Percentiles rank a stretch among this genome's conserved stretches.
Evolutionary conservation across 2,888 invertebrate species (phyloP).

Genomic region (Aleiodes alternator): DNA sequence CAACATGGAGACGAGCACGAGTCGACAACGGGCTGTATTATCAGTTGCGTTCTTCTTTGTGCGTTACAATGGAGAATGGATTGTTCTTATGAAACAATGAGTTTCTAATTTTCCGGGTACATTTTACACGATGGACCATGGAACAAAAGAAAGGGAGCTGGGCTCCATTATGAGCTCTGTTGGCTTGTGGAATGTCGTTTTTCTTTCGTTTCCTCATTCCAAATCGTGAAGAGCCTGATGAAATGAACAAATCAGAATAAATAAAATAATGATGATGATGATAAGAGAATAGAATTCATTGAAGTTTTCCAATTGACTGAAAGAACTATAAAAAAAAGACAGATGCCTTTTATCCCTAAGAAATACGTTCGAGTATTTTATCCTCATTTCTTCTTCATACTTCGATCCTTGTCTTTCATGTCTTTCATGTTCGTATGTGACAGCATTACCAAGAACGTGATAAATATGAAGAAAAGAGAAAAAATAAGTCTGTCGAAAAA

Average conservation of each 20-base stretch:
- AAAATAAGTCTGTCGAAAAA: conserved; percentile 22
- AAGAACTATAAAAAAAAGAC: background rate
- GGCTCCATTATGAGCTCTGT: conserved; percentile 19
- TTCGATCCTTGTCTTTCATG: conserved; percentile 4
- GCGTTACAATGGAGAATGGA: conserved; percentile 40
- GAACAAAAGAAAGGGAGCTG: conserved; percentile 12
- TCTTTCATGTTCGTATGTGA: no score
- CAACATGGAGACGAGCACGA: conserved; percentile 26
- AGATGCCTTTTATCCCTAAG: background rate
- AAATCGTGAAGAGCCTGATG: no score
- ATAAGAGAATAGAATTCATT: background rate
- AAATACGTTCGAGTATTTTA: conserved; percentile 42
- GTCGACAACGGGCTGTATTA: conserved; percentile 37
- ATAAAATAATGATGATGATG: conserved; percentile 6
- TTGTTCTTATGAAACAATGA: conserved; percentile 46
- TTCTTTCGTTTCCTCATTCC: background rate
- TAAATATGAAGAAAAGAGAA: conserved; percentile 16
- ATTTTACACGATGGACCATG: conserved; percentile 40
- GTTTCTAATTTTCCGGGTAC: conserved; percentile 43
- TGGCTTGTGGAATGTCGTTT: background rate
- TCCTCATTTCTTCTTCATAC: conserved; percentile 32
- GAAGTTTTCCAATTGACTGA: background rate
- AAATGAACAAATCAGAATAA: conserved; percentile 13
- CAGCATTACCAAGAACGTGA: conserved; percentile 31
- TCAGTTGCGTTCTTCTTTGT: conserved; percentile 45